Evolutionary conservation across 2,888 invertebrate genomes (phyloP).

Genomic region (Drosophila paucipuncta): DNA sequence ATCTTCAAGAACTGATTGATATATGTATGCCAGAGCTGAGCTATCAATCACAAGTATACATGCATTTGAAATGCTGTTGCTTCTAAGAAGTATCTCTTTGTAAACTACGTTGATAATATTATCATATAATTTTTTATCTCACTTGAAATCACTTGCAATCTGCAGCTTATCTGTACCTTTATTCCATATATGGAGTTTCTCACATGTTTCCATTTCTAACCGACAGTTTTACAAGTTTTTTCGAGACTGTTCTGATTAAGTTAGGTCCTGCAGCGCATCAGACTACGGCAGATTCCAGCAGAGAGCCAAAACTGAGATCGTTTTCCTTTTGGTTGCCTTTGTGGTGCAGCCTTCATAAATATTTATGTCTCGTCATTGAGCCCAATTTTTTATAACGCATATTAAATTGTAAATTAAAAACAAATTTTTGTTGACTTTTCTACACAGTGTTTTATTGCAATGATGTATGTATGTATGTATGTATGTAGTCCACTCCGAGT

Average conservation of each 20-base stretch:
- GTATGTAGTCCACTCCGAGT: constrained; percentile 21
- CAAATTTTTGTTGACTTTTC: constrained; percentile 80
- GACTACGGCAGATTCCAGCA: constrained; percentile 4
- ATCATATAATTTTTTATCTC: constrained; percentile 12
- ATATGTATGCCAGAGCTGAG: not conserved
- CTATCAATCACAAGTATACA: not conserved
- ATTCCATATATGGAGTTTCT: constrained; percentile 1
- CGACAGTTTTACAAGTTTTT: not conserved
- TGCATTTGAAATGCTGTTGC: not conserved
- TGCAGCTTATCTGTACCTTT: not conserved
- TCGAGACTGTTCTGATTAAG: not conserved
- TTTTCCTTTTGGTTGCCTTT: constrained; percentile 40
- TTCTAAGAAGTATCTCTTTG: constrained; percentile 7
- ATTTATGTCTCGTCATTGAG: constrained; percentile 78
- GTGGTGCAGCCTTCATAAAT: constrained; percentile 71
- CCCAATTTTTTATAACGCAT: constrained; percentile 80
- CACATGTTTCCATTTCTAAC: constrained; percentile 5
- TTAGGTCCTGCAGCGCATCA: constrained; percentile 47
- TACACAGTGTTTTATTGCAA: constrained; percentile 70
- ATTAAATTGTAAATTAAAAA: constrained; percentile 81
- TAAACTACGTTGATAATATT: constrained; percentile 1
- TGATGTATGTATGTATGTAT: constrained; percentile 43
- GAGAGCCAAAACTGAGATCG: constrained; percentile 38
- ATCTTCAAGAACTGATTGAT: not conserved
- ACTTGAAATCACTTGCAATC: constrained; percentile 12